Evolutionary conservation across 1,140 invertebrate genomes (phyloP), one percentile per base, ranked within the genome.

Genomic region (Calephelis nemesis): DNA sequence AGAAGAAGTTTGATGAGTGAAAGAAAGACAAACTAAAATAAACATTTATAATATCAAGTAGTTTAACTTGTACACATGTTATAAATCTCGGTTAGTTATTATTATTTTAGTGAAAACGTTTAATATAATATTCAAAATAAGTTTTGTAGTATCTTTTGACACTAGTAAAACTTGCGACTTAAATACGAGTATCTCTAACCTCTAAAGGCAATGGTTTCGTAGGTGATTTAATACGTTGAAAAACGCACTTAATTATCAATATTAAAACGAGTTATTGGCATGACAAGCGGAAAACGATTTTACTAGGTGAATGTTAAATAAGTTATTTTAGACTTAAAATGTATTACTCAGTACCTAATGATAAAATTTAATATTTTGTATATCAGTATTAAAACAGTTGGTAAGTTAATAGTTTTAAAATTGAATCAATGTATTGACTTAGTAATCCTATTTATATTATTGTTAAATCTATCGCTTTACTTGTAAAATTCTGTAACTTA

Each of bases 211-310:
- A 45, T 9, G 42, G 42, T 45, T 45, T 7, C 6, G 42, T 45
- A 9, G 42, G 6, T 45, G 6, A 45, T 45, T 7, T 45, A 9
- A 45, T 30, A 30, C 30, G 1, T 45, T 7, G 42, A 45, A 45
- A 45, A 4, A 45, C 42, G 42, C 8, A 45, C 5, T 45, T 9
- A 45, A 45, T 45, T 50, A 63, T 15, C 48, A 48, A 48, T 63
- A 48, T 40, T 71, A 50, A 39, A 64, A 71, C 15, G 15, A 39
- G 10, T 58, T 45, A 45, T 58, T 58, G 54, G 54, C 54, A 58
- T 30, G 54, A 30, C 30, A 30, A 58, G 30, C 19, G 19, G 54
- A 58, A 58, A 58, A 58, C 54, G 54, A 58, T 58, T 58, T 58
- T 39, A 30, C 10, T 58, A 58, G 19, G 30, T 58, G 15, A 58